Evolutionary conservation across 2,797 vertebrate genomes (phyloP).

Genomic region (Cossypha heuglini): DNA sequence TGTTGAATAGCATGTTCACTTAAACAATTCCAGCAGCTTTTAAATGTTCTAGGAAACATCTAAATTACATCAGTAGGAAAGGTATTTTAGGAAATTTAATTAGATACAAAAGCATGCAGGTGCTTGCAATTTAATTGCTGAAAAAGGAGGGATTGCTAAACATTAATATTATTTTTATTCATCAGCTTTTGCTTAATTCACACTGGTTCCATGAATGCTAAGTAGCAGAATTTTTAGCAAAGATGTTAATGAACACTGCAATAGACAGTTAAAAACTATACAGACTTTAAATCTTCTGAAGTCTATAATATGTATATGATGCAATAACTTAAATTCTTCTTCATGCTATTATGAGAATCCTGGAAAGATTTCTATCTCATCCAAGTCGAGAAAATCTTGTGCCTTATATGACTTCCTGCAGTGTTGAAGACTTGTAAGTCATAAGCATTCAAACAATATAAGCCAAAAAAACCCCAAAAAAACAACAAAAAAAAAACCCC

Average conservation of each 20-base stretch:
- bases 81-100: conserved; percentile 7
- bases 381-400: not conserved
- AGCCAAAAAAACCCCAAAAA: not conserved
- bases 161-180: not conserved
- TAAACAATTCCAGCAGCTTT: not conserved
- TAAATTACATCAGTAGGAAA: not conserved
- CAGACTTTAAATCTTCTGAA: not conserved
- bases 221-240: not conserved
- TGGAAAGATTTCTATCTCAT: not conserved
- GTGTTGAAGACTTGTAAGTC: not conserved
- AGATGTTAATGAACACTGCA: not conserved
- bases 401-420: not conserved
- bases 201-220: not conserved
- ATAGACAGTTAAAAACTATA: not conserved
- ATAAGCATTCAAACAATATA: not conserved
- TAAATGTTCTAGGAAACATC: not conserved
- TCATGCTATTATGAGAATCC: not conserved
- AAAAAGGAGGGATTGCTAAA: not conserved
- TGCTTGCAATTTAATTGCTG: not conserved
- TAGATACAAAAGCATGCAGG: not conserved
- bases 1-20: not conserved
- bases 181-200: not conserved
- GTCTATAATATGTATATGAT: not conserved
- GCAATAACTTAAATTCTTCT: not conserved
- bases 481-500: too few relatives aligned